These are phyloP conservation scores for Alexandromys fortis DNA, from an alignment of 2,113 vertebrate genomes.

Conservation along the genomic window DNA sequence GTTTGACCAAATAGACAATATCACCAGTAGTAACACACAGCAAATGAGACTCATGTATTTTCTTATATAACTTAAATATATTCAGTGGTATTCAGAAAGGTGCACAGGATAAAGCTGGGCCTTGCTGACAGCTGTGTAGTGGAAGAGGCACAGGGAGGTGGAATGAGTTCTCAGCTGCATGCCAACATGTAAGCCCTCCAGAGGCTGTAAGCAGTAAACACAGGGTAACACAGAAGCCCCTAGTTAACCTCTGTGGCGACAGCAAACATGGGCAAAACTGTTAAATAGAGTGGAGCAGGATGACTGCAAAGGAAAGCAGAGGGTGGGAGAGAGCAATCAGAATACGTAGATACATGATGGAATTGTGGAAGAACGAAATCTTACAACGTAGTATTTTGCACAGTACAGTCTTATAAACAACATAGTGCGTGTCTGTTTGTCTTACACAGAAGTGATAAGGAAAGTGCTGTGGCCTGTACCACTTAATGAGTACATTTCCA, in stretches of 20 bases:
- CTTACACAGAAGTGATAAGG: background rate
- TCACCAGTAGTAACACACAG: background rate
- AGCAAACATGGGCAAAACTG: background rate
- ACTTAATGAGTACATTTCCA: background rate
- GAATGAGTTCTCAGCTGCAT: background rate
- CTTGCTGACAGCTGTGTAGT: background rate
- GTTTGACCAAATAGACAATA: background rate
- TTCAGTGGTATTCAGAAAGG: background rate
- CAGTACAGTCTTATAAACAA: too few relatives aligned
- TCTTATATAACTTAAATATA: background rate
- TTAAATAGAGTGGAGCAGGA: too few relatives aligned
- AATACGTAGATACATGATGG: background rate
- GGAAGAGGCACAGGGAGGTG: background rate
- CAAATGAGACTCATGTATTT: background rate
- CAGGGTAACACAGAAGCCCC: rapidly evolving
- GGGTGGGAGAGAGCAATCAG: background rate
- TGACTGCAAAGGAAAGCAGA: background rate
- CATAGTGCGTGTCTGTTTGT: background rate
- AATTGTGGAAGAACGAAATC: too few relatives aligned
- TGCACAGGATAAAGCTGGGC: background rate
- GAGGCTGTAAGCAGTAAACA: background rate
- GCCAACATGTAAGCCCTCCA: too few relatives aligned
- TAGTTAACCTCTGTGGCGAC: background rate
- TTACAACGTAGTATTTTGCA: background rate
- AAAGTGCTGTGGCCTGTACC: background rate